Base-by-base conservation (phyloP, 2,888 invertebrate genomes). In the Pteria penguin region DNA sequence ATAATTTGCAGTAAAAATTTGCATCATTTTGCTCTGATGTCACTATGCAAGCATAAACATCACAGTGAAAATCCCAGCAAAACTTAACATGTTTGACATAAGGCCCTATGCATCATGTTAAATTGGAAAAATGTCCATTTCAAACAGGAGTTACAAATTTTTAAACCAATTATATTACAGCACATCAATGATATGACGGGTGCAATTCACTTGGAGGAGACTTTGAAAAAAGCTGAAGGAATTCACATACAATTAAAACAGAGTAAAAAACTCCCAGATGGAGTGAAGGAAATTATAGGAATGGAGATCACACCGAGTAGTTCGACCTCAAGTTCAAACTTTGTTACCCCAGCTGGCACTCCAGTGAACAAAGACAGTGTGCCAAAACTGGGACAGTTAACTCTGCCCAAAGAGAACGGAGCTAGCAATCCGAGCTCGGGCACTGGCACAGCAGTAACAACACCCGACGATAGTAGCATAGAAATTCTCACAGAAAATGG, bases 151-250 rank as follows among this genome's bases (percentile, higher is more conserved):
- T n/a, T 45, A 45, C 45, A 45, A 45, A 8, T 14, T 45, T 18
- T 45, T 45, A 45, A 45, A 8, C 45, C 45, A 45, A 45, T 45
- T 58, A 57, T 57, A 45, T 79, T 83, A 8, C 88, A 97, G 97
- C 98, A 99, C 91, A 96, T 99, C 80, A 99, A 99, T 93, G 98
- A 99, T 91, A 93, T 99, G 81, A 96, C 97, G 14, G 95, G 96
- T 91, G 95, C 95, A 81, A 95, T 99, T 65, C 95, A 98, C 89
- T 94, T 99, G 8, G 95, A 96, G 76, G 94, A 95, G 82, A 96
- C 96, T 65, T 93, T 99, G 29, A 95, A 95, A 85, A 95, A 95
- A 77, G 98, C 98, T 0, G 98, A 99, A 92, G 96, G 96, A 8
- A 97, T 99, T 85, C 98, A 95, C 92, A 94, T 96, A 86, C 98